Evolutionary conservation across 2,888 invertebrate species (phyloP).

Genomic region (Fissipunctia ypsillon): DNA sequence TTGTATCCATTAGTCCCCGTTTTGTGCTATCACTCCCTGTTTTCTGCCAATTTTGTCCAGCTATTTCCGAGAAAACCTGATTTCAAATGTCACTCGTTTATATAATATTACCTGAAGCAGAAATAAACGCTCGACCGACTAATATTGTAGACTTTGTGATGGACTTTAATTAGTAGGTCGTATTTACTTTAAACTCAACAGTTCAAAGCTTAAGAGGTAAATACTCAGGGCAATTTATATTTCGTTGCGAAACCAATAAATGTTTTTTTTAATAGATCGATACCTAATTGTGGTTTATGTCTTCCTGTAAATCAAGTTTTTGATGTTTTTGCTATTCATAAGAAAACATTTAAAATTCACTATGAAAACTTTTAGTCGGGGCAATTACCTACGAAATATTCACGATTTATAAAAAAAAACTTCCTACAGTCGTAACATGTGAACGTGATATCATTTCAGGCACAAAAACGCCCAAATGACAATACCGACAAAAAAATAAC

Average conservation of each 20-base stretch:
- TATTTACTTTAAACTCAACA: background rate
- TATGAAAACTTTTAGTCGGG: background rate
- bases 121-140: conserved; percentile 15
- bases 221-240: background rate
- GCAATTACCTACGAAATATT: background rate
- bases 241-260: conserved; percentile 11
- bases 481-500: background rate
- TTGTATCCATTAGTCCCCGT: background rate
- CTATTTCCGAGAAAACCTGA: conserved; percentile 1
- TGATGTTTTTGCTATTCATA: background rate
- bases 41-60: background rate
- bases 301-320: conserved; percentile 35
- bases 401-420: too few relatives aligned
- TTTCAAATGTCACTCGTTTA: conserved; percentile 14
- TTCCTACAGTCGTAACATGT: background rate
- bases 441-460: background rate
- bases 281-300: conserved; percentile 26
- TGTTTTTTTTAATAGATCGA: background rate
- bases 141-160: background rate
- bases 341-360: conserved; percentile 1
- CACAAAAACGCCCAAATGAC: background rate
- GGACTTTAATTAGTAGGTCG: background rate
- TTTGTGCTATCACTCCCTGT: background rate
- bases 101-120: background rate
- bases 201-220: background rate